Evolutionary conservation across 30 jellyfish, hydroid and myxozoan species (phyloP).

Genomic region (Phacellophora camtschatica): DNA sequence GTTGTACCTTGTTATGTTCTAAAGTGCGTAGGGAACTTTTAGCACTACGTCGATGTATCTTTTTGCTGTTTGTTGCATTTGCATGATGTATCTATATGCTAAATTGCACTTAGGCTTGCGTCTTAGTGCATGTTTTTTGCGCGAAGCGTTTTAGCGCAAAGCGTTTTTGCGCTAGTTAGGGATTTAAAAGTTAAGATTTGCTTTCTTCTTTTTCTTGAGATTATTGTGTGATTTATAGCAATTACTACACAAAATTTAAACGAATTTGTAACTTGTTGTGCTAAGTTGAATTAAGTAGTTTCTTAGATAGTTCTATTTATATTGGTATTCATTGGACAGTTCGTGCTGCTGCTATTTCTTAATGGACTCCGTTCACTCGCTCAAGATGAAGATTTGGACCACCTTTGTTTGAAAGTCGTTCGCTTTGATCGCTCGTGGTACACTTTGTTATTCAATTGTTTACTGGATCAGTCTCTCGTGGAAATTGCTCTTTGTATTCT

Average conservation of each 20-base stretch:
- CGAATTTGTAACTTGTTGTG: background rate
- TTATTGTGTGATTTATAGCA: background rate
- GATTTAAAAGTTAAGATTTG: background rate
- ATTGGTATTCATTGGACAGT: background rate
- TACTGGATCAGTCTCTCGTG: too few relatives aligned
- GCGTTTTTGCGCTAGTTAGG: background rate
- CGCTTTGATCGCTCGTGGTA: too few relatives aligned
- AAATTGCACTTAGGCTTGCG: background rate
- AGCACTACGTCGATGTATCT: background rate
- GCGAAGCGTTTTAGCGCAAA: background rate
- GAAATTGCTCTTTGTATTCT: background rate
- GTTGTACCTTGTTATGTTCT: background rate
- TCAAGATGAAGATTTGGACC: too few relatives aligned
- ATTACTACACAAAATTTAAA: background rate
- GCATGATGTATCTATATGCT: background rate
- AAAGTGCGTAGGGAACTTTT: background rate
- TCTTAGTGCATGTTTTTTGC: background rate
- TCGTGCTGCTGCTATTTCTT: background rate
- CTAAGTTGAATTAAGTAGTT: background rate
- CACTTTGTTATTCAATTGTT: too few relatives aligned
- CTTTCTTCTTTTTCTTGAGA: background rate
- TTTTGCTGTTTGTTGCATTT: background rate
- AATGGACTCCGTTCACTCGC: background rate
- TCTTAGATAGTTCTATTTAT: background rate
- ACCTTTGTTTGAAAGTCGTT: too few relatives aligned